Evolutionary conservation across 1,140 invertebrate species (phyloP).

Genomic region (Megalopta genalis): DNA sequence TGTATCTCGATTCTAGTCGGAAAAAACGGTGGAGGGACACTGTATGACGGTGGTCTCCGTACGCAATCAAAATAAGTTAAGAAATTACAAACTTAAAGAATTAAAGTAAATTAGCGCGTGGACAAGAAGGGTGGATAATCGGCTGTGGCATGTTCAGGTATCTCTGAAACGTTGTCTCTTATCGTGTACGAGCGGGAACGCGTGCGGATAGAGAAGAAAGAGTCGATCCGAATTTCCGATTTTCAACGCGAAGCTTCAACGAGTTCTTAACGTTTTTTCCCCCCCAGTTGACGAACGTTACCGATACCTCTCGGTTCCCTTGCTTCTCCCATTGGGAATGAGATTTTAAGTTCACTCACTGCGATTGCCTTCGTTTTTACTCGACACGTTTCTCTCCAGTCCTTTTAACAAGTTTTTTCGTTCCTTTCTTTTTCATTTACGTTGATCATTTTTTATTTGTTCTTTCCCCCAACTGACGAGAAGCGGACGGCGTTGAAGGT

Average conservation of each 20-base stretch:
- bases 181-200: too few species aligned
- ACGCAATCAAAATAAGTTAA: conserved; percentile 28
- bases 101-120: too few species aligned
- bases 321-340: neutral
- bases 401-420: neutral
- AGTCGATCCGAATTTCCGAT: neutral
- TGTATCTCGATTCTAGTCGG: conserved; percentile 34
- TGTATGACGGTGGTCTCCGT: neutral
- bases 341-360: conserved; percentile 11
- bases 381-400: neutral
- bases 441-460: too few species aligned
- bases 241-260: neutral
- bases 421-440: neutral
- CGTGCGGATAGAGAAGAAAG: too few species aligned
- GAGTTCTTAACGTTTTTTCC: neutral
- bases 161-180: too few species aligned
- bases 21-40: neutral
- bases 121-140: too few species aligned
- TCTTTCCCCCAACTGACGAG: neutral
- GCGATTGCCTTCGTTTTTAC: neutral
- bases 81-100: too few species aligned
- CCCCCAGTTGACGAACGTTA: neutral
- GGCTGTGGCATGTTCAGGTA: neutral
- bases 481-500: neutral
- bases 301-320: neutral